phyloP scores from a whole-genome alignment of 2,888 invertebrate species.

The Ischnus inquisitorius region DNA sequence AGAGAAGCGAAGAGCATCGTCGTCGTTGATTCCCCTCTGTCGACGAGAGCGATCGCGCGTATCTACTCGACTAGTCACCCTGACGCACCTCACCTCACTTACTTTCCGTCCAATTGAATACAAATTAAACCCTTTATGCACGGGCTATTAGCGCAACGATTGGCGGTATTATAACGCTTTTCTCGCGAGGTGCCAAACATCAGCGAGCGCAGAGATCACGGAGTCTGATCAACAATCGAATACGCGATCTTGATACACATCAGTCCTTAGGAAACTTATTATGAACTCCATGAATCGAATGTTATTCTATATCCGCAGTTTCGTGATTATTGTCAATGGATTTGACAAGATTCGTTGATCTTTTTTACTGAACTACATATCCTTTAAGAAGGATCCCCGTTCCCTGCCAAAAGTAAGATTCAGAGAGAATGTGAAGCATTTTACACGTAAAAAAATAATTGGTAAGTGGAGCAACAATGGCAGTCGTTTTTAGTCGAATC shows the following conservation, averaged over 20 bases:
- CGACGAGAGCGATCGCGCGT: conserved; percentile 22
- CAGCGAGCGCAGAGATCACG: background rate
- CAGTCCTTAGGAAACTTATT: no score
- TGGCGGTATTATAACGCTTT: background rate
- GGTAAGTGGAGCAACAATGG: no score
- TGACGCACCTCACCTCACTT: background rate
- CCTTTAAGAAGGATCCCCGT: no score
- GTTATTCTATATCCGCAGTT: no score
- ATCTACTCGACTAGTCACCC: conserved; percentile 21
- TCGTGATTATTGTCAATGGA: no score
- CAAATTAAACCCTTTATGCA: conserved; percentile 38
- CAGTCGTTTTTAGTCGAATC: no score
- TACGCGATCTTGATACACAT: background rate
- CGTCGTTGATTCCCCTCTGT: conserved; percentile 48
- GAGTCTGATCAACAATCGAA: background rate
- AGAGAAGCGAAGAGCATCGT: conserved; percentile 24
- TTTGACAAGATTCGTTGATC: no score
- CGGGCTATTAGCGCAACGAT: conserved; percentile 12
- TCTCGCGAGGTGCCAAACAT: background rate
- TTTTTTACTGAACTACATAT: no score
- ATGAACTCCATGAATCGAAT: no score
- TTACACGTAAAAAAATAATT: no score
- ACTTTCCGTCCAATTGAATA: conserved; percentile 40
- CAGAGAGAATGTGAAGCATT: no score
- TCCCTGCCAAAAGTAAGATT: no score